Evolutionary conservation across 2,797 vertebrate genomes (phyloP), one percentile per base, ranked within the genome.

Genomic region (Spea hammondii): DNA sequence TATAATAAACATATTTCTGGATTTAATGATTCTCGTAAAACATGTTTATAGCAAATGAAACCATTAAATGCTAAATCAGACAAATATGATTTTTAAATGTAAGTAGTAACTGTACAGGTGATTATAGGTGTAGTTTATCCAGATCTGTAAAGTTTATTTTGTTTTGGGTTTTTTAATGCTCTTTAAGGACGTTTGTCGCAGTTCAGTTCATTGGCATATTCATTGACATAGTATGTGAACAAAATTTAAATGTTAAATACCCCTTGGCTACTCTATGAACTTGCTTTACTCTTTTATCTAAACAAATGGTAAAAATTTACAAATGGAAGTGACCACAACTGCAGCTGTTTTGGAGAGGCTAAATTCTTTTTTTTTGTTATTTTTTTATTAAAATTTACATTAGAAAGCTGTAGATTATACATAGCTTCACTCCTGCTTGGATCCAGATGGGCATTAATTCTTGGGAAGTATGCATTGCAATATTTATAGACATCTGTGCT

Each of bases 401-500:
- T 76, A 73, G 7, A 66, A 73, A 32, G 45, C 9, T 73, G 60
- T 10, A 68, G 10, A 77, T 79, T 62, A 79, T 82, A 79, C 54
- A 65, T 74, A 50, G 14, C 9, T 5, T 74, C 54, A 32, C 45
- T 84, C 8, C 64, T 51, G 0, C 4, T 67, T 74, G 66, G 9
- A 10, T 82, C 70, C 57, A 72, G 46, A 77, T 49, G 46, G 47
- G 44, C 79, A 82, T 77, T 60, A 53, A 32, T 76, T 82, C 68
- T 84, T 9, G 12, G 66, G 79, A 75, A 14, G 65, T 10, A 82
- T 72, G 8, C 50, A 48, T 69, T 70, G 11, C 79, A 32, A 83
- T 84, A 85, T 84, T 85, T 86, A 83, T 12, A 85, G 64, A 72
- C 80, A 69, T 0, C 82, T 79, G 77, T 14, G 50, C 48, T 10